These are phyloP conservation scores for Cyprinus carpio DNA, from an alignment of 2,113 vertebrate species.

Conservation along the genomic window DNA sequence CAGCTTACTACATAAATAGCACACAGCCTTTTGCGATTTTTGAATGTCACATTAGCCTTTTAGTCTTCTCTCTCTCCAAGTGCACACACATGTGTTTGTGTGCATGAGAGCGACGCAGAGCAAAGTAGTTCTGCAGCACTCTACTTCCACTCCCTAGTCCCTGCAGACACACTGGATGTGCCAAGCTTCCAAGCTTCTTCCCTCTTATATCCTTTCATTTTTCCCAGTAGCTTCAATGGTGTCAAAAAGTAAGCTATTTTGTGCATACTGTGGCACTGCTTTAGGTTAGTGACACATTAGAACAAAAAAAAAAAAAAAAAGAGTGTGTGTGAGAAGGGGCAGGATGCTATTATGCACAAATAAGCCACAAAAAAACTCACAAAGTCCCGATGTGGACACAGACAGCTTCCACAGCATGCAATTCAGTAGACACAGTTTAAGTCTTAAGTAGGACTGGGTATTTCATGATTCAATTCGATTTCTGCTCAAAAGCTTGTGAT, in stretches of 20 bases:
- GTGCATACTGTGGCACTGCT: background rate
- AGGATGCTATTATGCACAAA: too few relatives aligned
- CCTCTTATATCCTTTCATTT: background rate
- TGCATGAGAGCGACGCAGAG: background rate
- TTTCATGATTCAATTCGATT: background rate
- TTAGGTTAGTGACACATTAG: too few relatives aligned
- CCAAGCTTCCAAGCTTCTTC: background rate
- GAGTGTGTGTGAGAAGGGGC: too few relatives aligned
- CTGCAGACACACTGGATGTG: background rate
- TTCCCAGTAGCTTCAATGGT: background rate
- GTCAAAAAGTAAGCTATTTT: background rate
- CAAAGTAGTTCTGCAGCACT: too few relatives aligned
- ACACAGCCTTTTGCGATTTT: background rate
- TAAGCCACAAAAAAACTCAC: too few relatives aligned
- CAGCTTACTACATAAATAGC: too few relatives aligned
- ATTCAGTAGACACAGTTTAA: too few relatives aligned
- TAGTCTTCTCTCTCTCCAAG: background rate
- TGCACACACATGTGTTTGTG: background rate
- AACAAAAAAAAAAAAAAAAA: too few relatives aligned
- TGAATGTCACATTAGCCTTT: background rate
- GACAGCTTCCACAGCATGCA: too few relatives aligned
- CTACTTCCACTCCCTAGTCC: too few relatives aligned
- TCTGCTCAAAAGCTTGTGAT: background rate
- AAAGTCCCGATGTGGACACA: too few relatives aligned
- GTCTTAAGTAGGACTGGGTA: too few relatives aligned